phyloP scores from a whole-genome alignment of 2,888 invertebrate species.

The Lasioglossum villosulum region DNA sequence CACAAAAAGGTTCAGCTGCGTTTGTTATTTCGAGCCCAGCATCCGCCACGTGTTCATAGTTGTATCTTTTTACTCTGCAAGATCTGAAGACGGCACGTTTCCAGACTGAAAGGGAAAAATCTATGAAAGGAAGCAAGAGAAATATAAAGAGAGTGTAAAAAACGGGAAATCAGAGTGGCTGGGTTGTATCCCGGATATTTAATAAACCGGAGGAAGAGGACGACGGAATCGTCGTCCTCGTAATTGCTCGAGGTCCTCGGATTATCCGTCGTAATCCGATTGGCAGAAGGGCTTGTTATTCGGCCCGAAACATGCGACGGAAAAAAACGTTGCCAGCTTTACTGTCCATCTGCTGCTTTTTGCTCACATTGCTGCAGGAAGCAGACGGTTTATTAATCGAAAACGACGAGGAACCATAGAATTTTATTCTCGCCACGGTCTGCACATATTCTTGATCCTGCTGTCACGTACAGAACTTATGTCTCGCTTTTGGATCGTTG shows the following conservation, averaged over 20 bases:
- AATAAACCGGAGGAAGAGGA: conserved; percentile 41
- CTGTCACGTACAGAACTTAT: conserved; percentile 14
- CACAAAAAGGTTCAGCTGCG: neutral
- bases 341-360: neutral
- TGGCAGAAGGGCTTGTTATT: conserved; percentile 17
- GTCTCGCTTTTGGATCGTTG: conserved; percentile 25
- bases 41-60: neutral
- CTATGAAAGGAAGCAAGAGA: neutral
- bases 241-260: conserved; percentile 45
- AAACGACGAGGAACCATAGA: conserved; percentile 1
- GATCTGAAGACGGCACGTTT: neutral
- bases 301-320: neutral
- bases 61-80: neutral
- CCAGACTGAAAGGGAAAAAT: neutral
- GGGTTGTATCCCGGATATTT: conserved; percentile 32
- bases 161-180: neutral
- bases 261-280: conserved; percentile 47
- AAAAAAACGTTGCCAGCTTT: conserved; percentile 10
- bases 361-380: neutral
- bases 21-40: neutral
- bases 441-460: neutral
- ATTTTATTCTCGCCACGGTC: conserved; percentile 9
- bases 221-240: conserved; percentile 33
- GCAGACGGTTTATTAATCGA: neutral
- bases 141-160: neutral